Base-by-base conservation (phyloP, 2,888 invertebrate species). In the Aporophyla lueneburgensis region DNA sequence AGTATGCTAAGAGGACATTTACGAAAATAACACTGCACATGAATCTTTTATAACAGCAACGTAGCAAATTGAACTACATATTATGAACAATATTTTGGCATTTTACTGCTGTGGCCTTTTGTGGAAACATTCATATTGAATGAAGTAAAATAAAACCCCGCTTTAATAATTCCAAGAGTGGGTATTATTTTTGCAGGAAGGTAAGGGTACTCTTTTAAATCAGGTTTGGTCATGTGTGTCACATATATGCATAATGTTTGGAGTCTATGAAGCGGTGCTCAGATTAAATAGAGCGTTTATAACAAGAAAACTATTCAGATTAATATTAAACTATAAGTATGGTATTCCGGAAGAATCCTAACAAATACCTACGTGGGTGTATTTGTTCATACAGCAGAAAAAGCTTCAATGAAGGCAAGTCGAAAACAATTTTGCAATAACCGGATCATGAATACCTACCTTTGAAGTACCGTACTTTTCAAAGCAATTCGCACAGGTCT, bases 131-230 rank as follows among this genome's bases (percentile, higher is more conserved):
- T 56, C 33, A 58, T 65, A 46, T 53, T 78, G 16, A 58, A 46
- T 53, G 9, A 65, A 63, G 56, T 63, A 69, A 63, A 72, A 51
- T 53, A 53, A 53, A 78, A 70, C 58, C 43, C 12, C 6, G 24
- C 43, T 65, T 33, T 40, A 53, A 65, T 63, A 14, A 69, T 78
- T 53, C 53, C 14, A 71, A 58, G 51, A 78, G 46, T 65, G 58
- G 51, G 10, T 58, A 78, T 63, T 46, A 58, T 71, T 71, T 33
- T 53, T 63, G 24, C 43, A 56, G 12, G 56, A 58, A 56, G 24
- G 58, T 58, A 33, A 33, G 43, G 24, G 33, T 78, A 65, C 46
- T 46, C 71, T 78, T 63, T 53, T 53, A 78, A 78, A 78, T 78
- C 56, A 58, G 43, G 10, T 78, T 63, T 70, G 27, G 49, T 33